A percentile compares a stretch with the other conserved stretches of the same genome.
phyloP scores from a whole-genome alignment of 2,113 vertebrate genomes.

The Natator depressus region DNA sequence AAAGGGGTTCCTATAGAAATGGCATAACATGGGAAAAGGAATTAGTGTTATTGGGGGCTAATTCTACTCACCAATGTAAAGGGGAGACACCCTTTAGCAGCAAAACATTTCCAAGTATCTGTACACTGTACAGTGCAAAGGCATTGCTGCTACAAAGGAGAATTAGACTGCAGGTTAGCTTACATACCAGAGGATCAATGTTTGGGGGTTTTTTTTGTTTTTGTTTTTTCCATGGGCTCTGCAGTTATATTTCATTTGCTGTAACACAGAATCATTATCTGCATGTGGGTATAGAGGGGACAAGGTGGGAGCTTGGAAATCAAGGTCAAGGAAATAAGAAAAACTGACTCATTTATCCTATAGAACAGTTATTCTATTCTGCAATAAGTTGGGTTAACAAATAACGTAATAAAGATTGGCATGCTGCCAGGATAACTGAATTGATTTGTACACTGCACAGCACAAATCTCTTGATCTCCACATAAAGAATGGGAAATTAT shows the following conservation, averaged over 20 bases:
- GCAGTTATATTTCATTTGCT: constrained; percentile 64
- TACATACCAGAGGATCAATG: constrained; percentile 1
- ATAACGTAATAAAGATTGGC: constrained; percentile 77
- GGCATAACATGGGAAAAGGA: background rate
- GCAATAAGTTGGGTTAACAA: constrained; percentile 75
- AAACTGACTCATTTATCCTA: constrained; percentile 59
- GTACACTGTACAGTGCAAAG: background rate
- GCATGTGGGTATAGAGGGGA: constrained; percentile 51
- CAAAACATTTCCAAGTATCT: background rate
- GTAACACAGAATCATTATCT: constrained; percentile 61
- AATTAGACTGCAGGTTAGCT: constrained; percentile 27
- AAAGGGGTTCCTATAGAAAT: constrained; percentile 20
- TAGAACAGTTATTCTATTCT: constrained; percentile 69
- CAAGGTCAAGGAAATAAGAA: constrained; percentile 70
- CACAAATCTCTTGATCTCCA: constrained; percentile 79
- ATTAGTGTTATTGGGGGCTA: background rate
- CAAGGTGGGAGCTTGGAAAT: background rate
- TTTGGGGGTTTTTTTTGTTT: background rate
- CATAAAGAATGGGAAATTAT: constrained; percentile 76
- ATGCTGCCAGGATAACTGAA: constrained; percentile 71
- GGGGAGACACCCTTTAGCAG: background rate
- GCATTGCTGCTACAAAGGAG: background rate
- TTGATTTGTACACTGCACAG: constrained; percentile 64
- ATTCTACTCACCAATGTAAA: background rate
- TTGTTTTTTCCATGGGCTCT: constrained; percentile 4